A percentile compares a stretch with the other conserved stretches of the same genome.
Conservation (phyloP, 2,113 vertebrate genomes). For the Grammomys dolichurus region DNA sequence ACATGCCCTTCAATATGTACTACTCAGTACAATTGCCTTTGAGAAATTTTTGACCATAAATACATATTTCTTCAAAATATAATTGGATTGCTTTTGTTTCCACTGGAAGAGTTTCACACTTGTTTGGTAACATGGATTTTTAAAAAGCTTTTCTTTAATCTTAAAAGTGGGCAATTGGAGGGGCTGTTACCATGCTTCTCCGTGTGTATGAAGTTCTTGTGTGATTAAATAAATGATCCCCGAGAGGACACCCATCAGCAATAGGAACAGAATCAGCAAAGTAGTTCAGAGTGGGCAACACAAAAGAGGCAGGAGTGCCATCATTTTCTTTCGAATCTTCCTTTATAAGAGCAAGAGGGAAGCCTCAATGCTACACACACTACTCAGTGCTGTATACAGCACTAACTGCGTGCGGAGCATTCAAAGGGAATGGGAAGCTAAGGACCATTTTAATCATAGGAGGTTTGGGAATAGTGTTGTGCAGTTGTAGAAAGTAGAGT, state of each 20-base stretch:
- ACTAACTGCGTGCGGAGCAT: constrained; percentile 72
- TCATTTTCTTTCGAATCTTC: constrained; percentile 81
- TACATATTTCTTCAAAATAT: constrained; percentile 43
- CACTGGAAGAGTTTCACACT: constrained; percentile 25
- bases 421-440: constrained; percentile 39
- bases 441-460: constrained; percentile 49
- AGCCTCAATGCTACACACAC: no score
- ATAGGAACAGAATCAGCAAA: constrained; percentile 71
- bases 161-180: constrained; percentile 41
- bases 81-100: constrained; percentile 60
- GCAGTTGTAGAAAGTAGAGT: background rate
- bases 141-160: constrained; percentile 57
- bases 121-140: background rate
- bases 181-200: constrained; percentile 46
- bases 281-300: constrained; percentile 64
- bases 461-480: constrained; percentile 15
- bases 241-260: constrained; percentile 74
- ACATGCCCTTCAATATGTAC: background rate
- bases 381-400: no score
- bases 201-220: constrained; percentile 73
- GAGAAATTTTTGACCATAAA: constrained; percentile 50
- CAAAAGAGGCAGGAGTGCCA: constrained; percentile 69
- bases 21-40: background rate
- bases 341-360: constrained; percentile 78
- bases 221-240: constrained; percentile 76